Percentiles rank a stretch among this genome's conserved stretches.
phyloP scores from a whole-genome alignment of 2,797 vertebrate species.

The Sarcophilus harrisii region DNA sequence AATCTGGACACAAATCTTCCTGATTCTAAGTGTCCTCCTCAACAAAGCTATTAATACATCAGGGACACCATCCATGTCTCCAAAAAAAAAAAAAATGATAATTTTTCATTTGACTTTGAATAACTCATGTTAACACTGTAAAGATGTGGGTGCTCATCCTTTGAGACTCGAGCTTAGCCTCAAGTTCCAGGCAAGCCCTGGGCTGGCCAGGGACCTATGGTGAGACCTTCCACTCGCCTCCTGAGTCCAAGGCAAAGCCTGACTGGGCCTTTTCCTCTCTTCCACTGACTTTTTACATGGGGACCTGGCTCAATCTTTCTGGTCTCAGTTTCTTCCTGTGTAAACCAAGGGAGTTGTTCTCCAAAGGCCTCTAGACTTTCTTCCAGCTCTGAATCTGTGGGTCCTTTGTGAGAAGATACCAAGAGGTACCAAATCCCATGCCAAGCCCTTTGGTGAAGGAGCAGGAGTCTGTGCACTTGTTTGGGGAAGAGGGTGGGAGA shows the following conservation, averaged over 20 bases:
- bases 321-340: background rate
- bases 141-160: background rate
- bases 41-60: background rate
- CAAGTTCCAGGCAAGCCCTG: background rate
- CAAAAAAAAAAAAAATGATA: background rate
- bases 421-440: background rate
- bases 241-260: background rate
- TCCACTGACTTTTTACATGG: background rate
- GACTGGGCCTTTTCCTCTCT: background rate
- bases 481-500: background rate
- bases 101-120: background rate
- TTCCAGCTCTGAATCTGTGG: background rate
- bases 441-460: background rate
- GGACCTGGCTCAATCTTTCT: background rate
- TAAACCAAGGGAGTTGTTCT: background rate
- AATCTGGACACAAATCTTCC: background rate
- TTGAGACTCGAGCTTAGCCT: background rate
- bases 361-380: background rate
- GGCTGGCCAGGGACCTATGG: background rate
- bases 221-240: background rate
- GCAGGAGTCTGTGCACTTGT: background rate
- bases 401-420: background rate
- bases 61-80: background rate
- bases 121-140: background rate
- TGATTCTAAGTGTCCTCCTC: too few relatives aligned